Base-by-base conservation (phyloP, 2,797 vertebrate genomes). In the Leptoclinus maculatus region DNA sequence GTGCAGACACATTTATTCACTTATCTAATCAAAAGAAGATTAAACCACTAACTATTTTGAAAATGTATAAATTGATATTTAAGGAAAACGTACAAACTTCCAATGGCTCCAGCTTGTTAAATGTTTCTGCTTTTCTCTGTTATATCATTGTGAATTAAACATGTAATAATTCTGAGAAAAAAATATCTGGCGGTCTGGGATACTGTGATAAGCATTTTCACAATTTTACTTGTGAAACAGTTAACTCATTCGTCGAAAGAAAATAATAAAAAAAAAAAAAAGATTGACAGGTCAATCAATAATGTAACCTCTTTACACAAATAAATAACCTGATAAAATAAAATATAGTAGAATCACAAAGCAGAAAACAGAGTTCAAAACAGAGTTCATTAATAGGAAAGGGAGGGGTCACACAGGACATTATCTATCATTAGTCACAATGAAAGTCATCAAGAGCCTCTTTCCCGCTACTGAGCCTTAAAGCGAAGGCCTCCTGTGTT, bases 361-460 rank as follows among this genome's bases (percentile, higher is more conserved):
- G 3, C 41, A 49, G 39, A 68, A 77, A 16, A 9, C n/a, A n/a
- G n/a, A n/a, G n/a, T n/a, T n/a, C n/a, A n/a, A n/a, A n/a, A n/a
- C n/a, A n/a, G 49, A 58, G 54, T 80, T 62, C 75, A 80, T 71
- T 53, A 60, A 76, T 10, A 75, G 80, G 81, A 87, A 88, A 71
- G 27, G 80, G 75, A 74, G 47, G 71, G 70, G 47, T 78, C 38
- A 68, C 47, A 76, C 29, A 74, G 83, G 87, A 83, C 79, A 70
- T 27, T 13, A 27, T 3, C 19, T 38, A 11, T 27, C 39, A 66
- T 75, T 60, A 64, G 36, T 84, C 74, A 80, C 80, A 82, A 25
- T 62, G 29, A 84, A 66, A 8, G 39, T 25, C 27, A 8, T 81
- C 19, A 57, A 67, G 70, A 76, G 36, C 45, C 1, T 63, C 21